Base-by-base conservation (phyloP, 2,113 vertebrate genomes). In the Oreochromis niloticus region DNA sequence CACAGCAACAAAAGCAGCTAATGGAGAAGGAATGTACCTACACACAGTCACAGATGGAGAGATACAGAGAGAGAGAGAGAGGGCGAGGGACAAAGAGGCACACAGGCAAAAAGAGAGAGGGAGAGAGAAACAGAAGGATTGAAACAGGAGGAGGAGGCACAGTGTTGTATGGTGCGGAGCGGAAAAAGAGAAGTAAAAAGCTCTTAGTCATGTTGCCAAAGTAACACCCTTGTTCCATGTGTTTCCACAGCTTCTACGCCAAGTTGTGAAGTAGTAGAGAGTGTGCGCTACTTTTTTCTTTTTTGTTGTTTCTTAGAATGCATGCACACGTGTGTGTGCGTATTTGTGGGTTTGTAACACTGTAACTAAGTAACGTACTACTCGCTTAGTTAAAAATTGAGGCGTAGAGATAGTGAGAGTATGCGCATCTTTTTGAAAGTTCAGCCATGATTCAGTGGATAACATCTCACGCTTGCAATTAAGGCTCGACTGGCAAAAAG, bases 1-100 rank as follows among this genome's bases (percentile, higher is more conserved):
- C 81, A 84, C 87, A 43, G 83, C 73, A 88, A 87, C 90, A 85
- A 86, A 82, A 87, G 89, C 88, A 86, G 89, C 89, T 94, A 93
- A 94, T 95, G 91, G 92, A 93, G 89, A 92, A 94, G 92, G 88
- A 92, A 82, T 94, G 93, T 92, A 90, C 89, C 87, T 86, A 71
- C 85, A 87, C 86, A 84, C 61, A 32, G 75, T 87, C 86, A 79
- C 92, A 93, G 93, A 90, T 84, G 87, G 88, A 90, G 87, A 82
- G 75, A 14, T 6, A 84, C 43, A 75, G 52, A 52, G 24, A 52
- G 59, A 13, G 81, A 50, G 9, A 43, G 32, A 57, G 66, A 59
- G 85, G 55, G 43, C 1, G 75, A 89, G 79, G 81, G 71, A 90
- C 57, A 22, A 48, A 54, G 48, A 85, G 81, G 61, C 57, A 41